Percentiles rank a stretch among this genome's conserved stretches.
phyloP scores from a whole-genome alignment of 2,888 invertebrate species.

The Schizotus pectinicornis region DNA sequence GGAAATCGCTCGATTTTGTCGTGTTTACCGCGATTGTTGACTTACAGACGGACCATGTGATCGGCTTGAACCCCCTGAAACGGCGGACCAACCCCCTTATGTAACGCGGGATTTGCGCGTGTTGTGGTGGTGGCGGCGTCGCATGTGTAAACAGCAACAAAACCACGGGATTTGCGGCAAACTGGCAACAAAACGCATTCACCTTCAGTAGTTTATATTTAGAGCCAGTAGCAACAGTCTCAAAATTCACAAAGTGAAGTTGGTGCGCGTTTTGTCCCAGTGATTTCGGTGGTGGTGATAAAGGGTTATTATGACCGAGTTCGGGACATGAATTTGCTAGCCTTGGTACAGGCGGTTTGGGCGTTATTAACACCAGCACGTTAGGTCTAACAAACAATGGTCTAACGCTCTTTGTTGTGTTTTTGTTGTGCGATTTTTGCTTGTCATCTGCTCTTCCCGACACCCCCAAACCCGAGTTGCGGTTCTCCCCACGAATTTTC shows the following conservation, averaged over 20 bases:
- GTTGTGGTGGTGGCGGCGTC: too few relatives aligned
- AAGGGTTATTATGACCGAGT: slow-evolving; percentile 4
- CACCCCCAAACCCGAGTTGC: neutral
- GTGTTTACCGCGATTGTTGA: neutral
- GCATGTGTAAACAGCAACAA: slow-evolving; percentile 13
- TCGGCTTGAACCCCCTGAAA: neutral
- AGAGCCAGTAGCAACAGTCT: slow-evolving; percentile 12
- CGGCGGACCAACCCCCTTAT: too few relatives aligned
- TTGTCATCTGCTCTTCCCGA: neutral
- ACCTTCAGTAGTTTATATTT: slow-evolving; percentile 20
- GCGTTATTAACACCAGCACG: too few relatives aligned
- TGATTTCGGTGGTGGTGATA: neutral
- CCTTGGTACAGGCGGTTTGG: slow-evolving; percentile 29
- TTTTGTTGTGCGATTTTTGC: neutral
- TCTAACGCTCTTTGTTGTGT: neutral
- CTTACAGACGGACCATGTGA: neutral
- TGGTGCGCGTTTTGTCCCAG: neutral
- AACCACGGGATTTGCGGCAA: neutral
- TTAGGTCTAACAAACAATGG: neutral
- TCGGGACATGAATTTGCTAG: slow-evolving; percentile 33
- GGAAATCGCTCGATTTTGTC: neutral
- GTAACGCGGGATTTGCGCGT: too few relatives aligned
- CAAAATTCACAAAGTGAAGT: neutral
- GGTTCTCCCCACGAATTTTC: neutral
- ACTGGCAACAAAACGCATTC: slow-evolving; percentile 13